Evolutionary conservation across 2,888 invertebrate genomes (phyloP).

Genomic region (Autographa gamma): DNA sequence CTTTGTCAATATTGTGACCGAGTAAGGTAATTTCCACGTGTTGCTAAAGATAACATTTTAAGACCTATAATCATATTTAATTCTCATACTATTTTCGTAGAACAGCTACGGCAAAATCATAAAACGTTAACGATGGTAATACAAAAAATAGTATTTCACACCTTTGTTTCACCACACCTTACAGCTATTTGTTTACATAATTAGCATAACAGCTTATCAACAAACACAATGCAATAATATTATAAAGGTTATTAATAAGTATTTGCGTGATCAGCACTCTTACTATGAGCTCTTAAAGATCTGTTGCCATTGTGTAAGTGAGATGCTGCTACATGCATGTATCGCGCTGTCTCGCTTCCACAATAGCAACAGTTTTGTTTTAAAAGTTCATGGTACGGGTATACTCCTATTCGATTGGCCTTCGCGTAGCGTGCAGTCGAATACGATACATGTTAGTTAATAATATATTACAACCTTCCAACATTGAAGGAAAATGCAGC

Average conservation of each 20-base stretch:
- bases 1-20: conserved; percentile 27
- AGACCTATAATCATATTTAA: not conserved
- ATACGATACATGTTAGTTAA: conserved; percentile 1
- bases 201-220: not conserved
- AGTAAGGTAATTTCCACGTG: conserved; percentile 25
- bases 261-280: conserved; percentile 28
- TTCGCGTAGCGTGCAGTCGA: conserved; percentile 23
- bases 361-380: too few relatives aligned
- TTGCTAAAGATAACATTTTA: not conserved
- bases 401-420: conserved; percentile 30
- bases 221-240: not conserved
- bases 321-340: too few relatives aligned
- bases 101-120: not conserved
- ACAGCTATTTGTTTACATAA: not conserved
- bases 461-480: conserved; percentile 9
- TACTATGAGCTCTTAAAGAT: too few relatives aligned
- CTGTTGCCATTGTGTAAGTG: too few relatives aligned
- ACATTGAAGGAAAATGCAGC: conserved; percentile 4
- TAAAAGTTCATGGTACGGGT: too few relatives aligned
- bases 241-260: conserved; percentile 15
- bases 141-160: not conserved
- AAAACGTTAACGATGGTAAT: not conserved
- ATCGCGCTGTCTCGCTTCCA: too few relatives aligned
- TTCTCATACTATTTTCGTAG: too few relatives aligned
- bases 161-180: not conserved